Evolutionary conservation across 2,888 invertebrate genomes (phyloP).

Genomic region (Trisateles emortualis): DNA sequence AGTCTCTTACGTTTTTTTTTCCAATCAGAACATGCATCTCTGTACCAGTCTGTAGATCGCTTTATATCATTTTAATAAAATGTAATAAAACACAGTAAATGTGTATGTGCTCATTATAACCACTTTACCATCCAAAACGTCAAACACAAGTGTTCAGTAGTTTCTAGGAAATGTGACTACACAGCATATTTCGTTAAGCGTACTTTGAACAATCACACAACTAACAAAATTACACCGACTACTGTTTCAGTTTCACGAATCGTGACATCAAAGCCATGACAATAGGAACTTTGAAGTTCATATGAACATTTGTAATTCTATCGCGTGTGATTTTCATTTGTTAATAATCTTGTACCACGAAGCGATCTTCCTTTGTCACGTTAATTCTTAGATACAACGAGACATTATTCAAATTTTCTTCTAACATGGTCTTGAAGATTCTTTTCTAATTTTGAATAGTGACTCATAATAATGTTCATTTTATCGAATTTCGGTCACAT

Average conservation of each 20-base stretch:
- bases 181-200: background rate
- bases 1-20: too few relatives aligned
- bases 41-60: too few relatives aligned
- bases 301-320: slow-evolving; percentile 6
- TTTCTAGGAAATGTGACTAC: background rate
- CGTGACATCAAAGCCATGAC: slow-evolving; percentile 12
- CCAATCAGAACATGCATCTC: too few relatives aligned
- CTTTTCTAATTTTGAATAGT: slow-evolving; percentile 1
- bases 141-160: too few relatives aligned
- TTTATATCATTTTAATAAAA: too few relatives aligned
- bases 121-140: too few relatives aligned
- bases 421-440: slow-evolving; percentile 11
- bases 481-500: too few relatives aligned
- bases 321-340: slow-evolving; percentile 2
- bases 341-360: slow-evolving; percentile 3
- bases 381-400: slow-evolving; percentile 20
- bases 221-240: slow-evolving; percentile 8
- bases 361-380: slow-evolving; percentile 16
- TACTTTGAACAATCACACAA: background rate
- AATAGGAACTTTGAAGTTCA: slow-evolving; percentile 12
- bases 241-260: slow-evolving; percentile 10
- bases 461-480: too few relatives aligned
- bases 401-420: slow-evolving; percentile 13
- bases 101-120: too few relatives aligned
- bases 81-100: too few relatives aligned